Percentiles rank a stretch among this genome's conserved stretches.
Evolutionary conservation across 2,888 invertebrate genomes (phyloP).

Genomic region (Plebejus anna): DNA sequence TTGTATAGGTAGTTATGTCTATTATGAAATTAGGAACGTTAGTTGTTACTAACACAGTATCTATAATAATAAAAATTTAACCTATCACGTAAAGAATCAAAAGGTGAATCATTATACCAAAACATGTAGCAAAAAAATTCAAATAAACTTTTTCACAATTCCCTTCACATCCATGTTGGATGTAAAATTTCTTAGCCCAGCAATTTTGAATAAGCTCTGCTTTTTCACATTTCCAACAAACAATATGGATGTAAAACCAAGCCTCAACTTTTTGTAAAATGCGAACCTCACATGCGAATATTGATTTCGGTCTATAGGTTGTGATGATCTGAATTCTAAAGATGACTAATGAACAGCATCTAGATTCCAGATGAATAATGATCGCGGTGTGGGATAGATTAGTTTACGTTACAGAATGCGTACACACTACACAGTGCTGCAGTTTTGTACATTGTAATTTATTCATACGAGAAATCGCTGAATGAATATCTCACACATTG

Average conservation of each 20-base stretch:
- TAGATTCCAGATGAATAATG: not conserved
- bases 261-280: not conserved
- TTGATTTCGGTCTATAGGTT: not conserved
- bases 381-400: not conserved
- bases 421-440: not conserved
- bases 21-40: no score
- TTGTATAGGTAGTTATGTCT: no score
- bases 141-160: no score
- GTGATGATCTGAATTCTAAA: not conserved
- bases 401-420: not conserved
- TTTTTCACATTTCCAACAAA: not conserved
- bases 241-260: not conserved
- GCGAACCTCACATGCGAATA: not conserved
- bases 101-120: not conserved
- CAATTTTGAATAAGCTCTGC: not conserved
- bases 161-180: no score
- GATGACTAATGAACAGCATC: not conserved
- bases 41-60: no score
- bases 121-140: not conserved
- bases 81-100: no score
- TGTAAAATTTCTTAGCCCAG: not conserved
- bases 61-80: no score
- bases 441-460: not conserved
- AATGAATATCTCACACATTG: not conserved
- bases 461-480: not conserved